These are phyloP conservation scores for Oxygymnocypris stewartii DNA, from an alignment of 2,113 vertebrate species.

Conservation along the genomic window DNA sequence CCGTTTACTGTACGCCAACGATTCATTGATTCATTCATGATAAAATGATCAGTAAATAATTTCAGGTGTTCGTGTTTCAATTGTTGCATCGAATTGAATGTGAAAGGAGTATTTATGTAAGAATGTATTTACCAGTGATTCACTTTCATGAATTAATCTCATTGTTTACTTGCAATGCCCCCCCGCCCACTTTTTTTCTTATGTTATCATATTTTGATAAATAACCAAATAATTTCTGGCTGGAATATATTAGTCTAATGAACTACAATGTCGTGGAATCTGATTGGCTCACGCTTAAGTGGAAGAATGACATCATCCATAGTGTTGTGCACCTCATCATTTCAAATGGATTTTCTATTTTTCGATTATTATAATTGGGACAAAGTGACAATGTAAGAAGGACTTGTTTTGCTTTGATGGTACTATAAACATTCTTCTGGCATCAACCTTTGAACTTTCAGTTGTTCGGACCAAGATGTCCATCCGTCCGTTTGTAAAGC, in stretches of 20 bases:
- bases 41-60: neutral
- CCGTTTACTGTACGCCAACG: neutral
- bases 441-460: neutral
- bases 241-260: neutral
- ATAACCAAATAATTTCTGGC: neutral
- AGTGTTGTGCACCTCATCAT: neutral
- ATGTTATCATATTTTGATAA: neutral
- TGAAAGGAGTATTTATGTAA: too few relatives aligned
- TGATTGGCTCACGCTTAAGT: neutral
- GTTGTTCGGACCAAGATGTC: neutral
- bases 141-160: neutral
- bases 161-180: neutral
- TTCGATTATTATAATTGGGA: neutral
- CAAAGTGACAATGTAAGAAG: neutral
- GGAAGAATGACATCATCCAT: neutral
- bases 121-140: neutral
- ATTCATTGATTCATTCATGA: neutral
- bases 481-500: neutral
- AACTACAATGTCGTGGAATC: neutral
- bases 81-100: too few relatives aligned
- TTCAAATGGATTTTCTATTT: conserved; percentile 15
- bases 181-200: neutral
- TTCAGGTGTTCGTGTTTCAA: neutral
- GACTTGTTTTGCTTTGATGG: neutral
- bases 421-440: neutral